Evolutionary conservation across 2,888 invertebrate genomes (phyloP), one percentile per base, ranked within the genome.

Genomic region (Dermolepida albohirtum): DNA sequence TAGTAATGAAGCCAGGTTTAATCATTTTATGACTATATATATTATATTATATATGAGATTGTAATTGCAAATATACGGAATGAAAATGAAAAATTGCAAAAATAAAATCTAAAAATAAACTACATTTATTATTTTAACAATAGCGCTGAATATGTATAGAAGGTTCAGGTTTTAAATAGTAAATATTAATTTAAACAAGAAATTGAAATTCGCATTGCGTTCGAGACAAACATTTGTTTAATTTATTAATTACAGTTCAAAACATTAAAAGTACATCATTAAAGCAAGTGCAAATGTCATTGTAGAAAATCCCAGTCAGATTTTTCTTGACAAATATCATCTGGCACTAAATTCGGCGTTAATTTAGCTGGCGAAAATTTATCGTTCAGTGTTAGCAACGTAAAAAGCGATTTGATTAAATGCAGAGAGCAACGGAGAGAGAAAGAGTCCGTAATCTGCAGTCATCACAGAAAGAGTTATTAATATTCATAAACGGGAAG

Each of bases 401-500:
- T 44, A 44, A 64, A 54, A 64, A 64, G 52, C 43, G 64, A 52
- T 64, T 64, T 54, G 64, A 64, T 64, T 64, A 64, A 64, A 64
- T 52, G 64, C 44, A 54, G n/a, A 64, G 27, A 47, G 47, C 44
- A 62, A 34, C 34, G 10, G 11, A 43, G 57, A 39, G 29, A 47
- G 59, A 47, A 10, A 34, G 34, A 47, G 59, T 39, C 43, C 16
- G 44, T 57, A 64, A 57, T 68, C 69, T 68, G 57, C 63, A 54
- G 72, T 73, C 74, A 57, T 67, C 67, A 34, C 47, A 51, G 67
- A 51, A 72, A 73, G 73, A 74, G 77, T 77, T 79, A 81, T 81
- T 81, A 81, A 81, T 81, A 81, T 81, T 81, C 81, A 81, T 81
- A 80, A 80, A 80, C 77, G 74, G 72, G 72, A 75, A 74, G 74